Conservation (phyloP, 2,797 vertebrate species). For the Neomorphus geoffroyi region DNA sequence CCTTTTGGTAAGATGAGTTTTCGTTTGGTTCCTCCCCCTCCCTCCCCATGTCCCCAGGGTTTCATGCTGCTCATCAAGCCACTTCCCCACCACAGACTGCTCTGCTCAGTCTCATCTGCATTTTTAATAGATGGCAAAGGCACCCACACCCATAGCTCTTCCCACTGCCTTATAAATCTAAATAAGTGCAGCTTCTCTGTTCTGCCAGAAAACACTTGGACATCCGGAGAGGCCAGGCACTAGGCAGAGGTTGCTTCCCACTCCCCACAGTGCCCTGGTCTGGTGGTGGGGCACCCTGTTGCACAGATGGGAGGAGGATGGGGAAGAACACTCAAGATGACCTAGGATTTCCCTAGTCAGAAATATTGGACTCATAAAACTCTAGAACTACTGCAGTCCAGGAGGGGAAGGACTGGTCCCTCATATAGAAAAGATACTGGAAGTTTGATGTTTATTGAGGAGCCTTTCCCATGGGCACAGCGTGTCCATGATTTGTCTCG, state of each 20-base stretch:
- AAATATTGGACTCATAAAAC: not conserved
- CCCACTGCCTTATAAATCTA: not conserved
- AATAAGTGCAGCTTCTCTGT: not conserved
- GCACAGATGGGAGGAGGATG: not conserved
- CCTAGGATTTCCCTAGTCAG: not conserved
- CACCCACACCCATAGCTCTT: not conserved
- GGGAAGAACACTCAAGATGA: not conserved
- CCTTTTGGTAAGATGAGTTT: not conserved
- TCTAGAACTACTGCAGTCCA: not conserved
- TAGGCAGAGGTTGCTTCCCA: not conserved
- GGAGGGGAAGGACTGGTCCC: not conserved
- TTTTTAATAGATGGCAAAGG: not conserved
- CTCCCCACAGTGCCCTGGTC: not conserved
- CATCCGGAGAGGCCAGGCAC: fast-evolving
- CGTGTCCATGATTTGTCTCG: not conserved
- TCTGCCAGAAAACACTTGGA: not conserved
- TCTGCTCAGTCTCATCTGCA: not conserved
- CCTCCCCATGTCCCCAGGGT: not conserved
- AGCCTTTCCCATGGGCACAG: not conserved
- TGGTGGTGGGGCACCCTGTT: not conserved
- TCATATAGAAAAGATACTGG: not conserved
- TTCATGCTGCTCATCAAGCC: not conserved
- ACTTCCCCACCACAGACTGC: not conserved
- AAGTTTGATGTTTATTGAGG: not conserved
- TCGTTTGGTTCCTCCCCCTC: not conserved